These are phyloP conservation scores for Parthenolecanium corni DNA, from an alignment of 2,888 invertebrate species.

Conservation along the genomic window DNA sequence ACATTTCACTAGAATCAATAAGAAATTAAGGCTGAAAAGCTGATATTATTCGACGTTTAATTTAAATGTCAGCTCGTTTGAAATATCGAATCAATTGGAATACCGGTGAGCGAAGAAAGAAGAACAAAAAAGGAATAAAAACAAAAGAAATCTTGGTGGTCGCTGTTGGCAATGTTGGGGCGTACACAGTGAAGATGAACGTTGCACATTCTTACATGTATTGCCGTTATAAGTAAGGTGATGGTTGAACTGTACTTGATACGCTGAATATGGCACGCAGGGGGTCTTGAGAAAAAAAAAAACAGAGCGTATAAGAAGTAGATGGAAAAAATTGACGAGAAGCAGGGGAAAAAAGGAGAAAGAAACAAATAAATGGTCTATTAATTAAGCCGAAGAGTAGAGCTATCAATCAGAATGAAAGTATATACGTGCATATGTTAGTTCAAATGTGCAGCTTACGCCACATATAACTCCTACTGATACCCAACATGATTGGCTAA, in stretches of 20 bases:
- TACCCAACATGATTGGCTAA: slow-evolving; percentile 24
- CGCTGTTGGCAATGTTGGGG: slow-evolving; percentile 20
- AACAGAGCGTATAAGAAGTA: no score
- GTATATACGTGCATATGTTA: slow-evolving; percentile 13
- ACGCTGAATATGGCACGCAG: slow-evolving; percentile 14
- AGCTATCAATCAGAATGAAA: slow-evolving; percentile 22
- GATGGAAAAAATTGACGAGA: not conserved
- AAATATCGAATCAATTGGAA: slow-evolving; percentile 9
- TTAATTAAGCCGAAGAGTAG: slow-evolving; percentile 26
- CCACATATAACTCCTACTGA: slow-evolving; percentile 22
- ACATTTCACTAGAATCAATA: no score
- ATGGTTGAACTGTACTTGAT: slow-evolving; percentile 7
- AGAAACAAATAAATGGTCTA: slow-evolving; percentile 26
- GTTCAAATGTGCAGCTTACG: slow-evolving; percentile 24
- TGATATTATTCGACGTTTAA: not conserved
- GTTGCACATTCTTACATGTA: slow-evolving; percentile 23
- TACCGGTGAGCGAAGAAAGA: not conserved
- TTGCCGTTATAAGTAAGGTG: slow-evolving; percentile 18
- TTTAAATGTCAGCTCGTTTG: not conserved
- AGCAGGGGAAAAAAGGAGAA: not conserved
- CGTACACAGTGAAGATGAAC: slow-evolving; percentile 22
- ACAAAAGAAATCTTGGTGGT: slow-evolving; percentile 21
- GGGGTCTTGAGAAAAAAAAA: slow-evolving; percentile 13
- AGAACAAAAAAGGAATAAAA: not conserved
- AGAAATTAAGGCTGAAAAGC: not conserved